Percentiles rank a stretch among this genome's conserved stretches.
These are phyloP conservation scores for Anguilla anguilla DNA, from an alignment of 2,797 vertebrate species.

Conservation along the genomic window DNA sequence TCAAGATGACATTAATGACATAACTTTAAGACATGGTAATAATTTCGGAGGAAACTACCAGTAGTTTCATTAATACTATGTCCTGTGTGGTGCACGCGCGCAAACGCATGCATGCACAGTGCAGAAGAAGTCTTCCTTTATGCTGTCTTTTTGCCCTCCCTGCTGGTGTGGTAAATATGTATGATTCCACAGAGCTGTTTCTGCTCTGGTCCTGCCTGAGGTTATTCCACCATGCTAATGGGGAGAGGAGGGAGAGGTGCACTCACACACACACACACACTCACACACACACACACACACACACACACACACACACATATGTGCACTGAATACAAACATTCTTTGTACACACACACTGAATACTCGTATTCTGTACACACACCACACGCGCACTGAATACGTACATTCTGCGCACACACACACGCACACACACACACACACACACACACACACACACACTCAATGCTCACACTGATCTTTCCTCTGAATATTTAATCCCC, in stretches of 20 bases:
- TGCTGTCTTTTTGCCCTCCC: not conserved
- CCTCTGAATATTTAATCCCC: not conserved
- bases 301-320: not conserved
- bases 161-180: not conserved
- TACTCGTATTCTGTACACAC: not conserved
- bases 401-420: not conserved
- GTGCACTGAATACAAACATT: not conserved
- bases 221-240: constrained; percentile 8
- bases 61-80: not conserved
- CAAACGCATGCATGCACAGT: not conserved
- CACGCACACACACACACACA: too few species aligned
- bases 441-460: not conserved
- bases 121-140: not conserved
- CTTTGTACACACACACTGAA: not conserved
- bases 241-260: not conserved
- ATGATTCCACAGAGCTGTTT: not conserved
- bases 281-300: too few species aligned
- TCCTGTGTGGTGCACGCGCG: not conserved
- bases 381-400: not conserved
- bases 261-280: not conserved
- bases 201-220: not conserved
- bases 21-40: not conserved
- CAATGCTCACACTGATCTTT: not conserved
- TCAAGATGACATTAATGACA: not conserved
- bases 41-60: not conserved